Conservation (phyloP, 2,797 vertebrate species). For the Macropus fuliginosus region DNA sequence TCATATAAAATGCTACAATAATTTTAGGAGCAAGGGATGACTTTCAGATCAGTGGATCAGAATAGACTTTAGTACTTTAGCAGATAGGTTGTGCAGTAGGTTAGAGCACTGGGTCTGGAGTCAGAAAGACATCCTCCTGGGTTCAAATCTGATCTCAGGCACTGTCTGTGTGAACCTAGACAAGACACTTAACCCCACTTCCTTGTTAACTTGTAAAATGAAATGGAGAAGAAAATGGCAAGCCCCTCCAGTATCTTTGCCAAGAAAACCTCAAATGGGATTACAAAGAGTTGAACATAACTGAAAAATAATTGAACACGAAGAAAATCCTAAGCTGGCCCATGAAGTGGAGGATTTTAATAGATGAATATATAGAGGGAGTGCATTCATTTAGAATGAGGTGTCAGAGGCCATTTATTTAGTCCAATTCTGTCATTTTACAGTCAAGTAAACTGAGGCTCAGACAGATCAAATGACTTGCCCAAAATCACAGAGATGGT, state of each 20-base stretch:
- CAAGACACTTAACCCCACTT: not conserved
- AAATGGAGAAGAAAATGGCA: not conserved
- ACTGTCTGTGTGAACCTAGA: not conserved
- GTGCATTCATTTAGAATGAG: not conserved
- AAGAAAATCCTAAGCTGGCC: not conserved
- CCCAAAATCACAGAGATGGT: not conserved
- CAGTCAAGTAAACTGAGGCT: not conserved
- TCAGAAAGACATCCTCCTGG: not conserved
- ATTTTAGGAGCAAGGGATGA: not conserved
- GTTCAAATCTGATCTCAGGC: not conserved
- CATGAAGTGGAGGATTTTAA: not conserved
- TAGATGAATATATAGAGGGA: not conserved
- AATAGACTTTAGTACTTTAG: not conserved
- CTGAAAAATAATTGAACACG: not conserved
- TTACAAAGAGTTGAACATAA: not conserved
- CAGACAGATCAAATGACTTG: not conserved
- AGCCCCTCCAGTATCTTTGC: not conserved
- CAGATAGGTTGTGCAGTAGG: not conserved
- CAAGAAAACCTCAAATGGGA: not conserved
- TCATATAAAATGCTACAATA: not conserved
- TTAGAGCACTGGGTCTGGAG: not conserved
- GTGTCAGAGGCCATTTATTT: not conserved
- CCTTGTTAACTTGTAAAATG: not conserved
- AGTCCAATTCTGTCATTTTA: not conserved
- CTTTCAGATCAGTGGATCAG: not conserved